Evolutionary conservation across 2,797 vertebrate species (phyloP).

Genomic region (Neopelma chrysocephalum): DNA sequence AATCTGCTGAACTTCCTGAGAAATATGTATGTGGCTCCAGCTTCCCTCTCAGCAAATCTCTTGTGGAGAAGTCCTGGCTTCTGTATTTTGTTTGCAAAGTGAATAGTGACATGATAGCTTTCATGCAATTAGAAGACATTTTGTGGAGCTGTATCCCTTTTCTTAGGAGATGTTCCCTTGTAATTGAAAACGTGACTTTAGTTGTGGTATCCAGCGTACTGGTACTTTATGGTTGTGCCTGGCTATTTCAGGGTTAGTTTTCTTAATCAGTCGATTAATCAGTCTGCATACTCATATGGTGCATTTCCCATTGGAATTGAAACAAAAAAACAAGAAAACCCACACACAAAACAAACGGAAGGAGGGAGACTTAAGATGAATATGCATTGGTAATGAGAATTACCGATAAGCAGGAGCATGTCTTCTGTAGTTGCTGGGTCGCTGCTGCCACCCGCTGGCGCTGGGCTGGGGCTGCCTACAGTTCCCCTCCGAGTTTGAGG

Average conservation of each 20-base stretch:
- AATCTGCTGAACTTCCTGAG: neutral
- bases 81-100: neutral
- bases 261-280: neutral
- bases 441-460: conserved; percentile 56
- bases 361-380: neutral
- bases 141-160: neutral
- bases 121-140: neutral
- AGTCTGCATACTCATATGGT: fast-evolving
- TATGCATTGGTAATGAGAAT: fast-evolving
- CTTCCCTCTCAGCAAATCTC: neutral
- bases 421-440: neutral
- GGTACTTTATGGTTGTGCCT: neutral
- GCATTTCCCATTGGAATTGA: neutral
- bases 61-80: neutral
- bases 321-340: neutral
- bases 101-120: fast-evolving
- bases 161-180: neutral
- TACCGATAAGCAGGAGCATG: fast-evolving
- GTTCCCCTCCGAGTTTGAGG: fast-evolving
- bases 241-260: neutral
- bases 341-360: neutral
- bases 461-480: neutral
- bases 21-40: neutral
- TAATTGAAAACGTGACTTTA: neutral
- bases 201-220: no score